Conservation (phyloP, 23 tunicate genomes). For the Styela clava region DNA sequence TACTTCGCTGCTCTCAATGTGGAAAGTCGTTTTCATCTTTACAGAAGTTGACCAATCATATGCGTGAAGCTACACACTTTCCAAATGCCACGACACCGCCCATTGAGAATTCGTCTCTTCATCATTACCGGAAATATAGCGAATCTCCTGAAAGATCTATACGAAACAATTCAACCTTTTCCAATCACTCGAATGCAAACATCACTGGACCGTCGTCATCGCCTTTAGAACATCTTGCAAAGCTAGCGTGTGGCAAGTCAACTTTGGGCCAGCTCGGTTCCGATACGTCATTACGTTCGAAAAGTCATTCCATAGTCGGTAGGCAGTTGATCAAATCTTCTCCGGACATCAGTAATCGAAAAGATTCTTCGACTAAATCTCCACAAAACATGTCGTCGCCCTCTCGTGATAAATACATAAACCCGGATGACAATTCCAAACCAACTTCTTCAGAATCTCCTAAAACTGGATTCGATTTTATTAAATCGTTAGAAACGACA, state of each 20-base stretch:
- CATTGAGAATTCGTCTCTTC: background rate
- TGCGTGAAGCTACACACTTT: constrained; percentile 55
- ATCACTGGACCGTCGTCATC: constrained; percentile 8
- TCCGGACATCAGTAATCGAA: background rate
- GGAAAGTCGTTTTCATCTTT: constrained; percentile 20
- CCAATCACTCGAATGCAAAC: background rate
- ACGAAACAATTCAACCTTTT: too few species aligned
- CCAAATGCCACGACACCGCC: constrained; percentile 11
- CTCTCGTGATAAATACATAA: background rate
- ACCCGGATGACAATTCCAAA: background rate
- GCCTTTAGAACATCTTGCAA: constrained; percentile 26
- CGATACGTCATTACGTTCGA: background rate
- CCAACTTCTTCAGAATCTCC: background rate
- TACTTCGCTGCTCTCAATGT: constrained; percentile 20
- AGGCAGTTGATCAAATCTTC: background rate
- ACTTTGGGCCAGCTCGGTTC: background rate
- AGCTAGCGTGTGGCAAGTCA: constrained; percentile 18
- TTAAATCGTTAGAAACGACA: constrained; percentile 79
- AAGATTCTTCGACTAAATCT: background rate
- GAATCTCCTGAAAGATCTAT: too few species aligned
- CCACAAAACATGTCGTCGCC: background rate
- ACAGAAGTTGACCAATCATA: constrained; percentile 53
- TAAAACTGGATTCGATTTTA: constrained; percentile 45
- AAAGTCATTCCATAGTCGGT: background rate
- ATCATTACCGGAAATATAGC: too few species aligned